Base-by-base conservation (phyloP, 2,888 invertebrate genomes). In the Pseudeuparius sepicola region DNA sequence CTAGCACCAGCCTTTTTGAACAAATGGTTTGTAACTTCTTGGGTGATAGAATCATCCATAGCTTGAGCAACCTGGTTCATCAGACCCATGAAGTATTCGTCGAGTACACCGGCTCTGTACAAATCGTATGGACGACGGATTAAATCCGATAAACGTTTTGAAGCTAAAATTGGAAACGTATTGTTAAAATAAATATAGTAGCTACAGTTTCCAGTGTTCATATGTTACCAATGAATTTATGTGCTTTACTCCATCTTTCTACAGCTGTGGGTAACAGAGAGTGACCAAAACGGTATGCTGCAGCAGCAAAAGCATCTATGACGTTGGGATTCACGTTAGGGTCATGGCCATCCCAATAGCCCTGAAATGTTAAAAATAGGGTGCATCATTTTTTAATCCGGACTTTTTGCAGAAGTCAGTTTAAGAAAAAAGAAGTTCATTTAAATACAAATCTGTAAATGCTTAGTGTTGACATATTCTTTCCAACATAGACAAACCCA, bases 41-140 rank as follows among this genome's bases (percentile, higher is more conserved):
- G 78, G 0, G 90, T 90, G 45, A 92, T 87, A 1, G 88, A 89
- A 59, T 90, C 89, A 58, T 92, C 92, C 86, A 90, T 89, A 54
- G 89, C 88, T 61, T 90, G 89, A 2, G 90, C 88, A 13, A 89
- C 88, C 67, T 92, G 90, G 61, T 90, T 90, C 79, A 88, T 83
- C 43, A 90, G 65, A 20, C 90, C 90, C 84, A 89, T 87, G 18
- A 90, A 75, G 57, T 90, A 92, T 63, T 90, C 88, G 56, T 92
- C 90, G 16, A 90, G 65, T 3, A 89, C 84, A 35, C 90, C 89
- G 11, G 90, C 87, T 53, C 89, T 72, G 63, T 90, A 92, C 44
- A 92, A 66, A 61, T 90, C 89, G 57, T 81, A 89, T 0, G 92
- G 92, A 52, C 88, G 75, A 49, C 89, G 75, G 54, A 90, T 88